Percentiles rank a stretch among this genome's conserved stretches.
Evolutionary conservation across 2,797 vertebrate genomes (phyloP).

Genomic region (Macropodus opercularis): DNA sequence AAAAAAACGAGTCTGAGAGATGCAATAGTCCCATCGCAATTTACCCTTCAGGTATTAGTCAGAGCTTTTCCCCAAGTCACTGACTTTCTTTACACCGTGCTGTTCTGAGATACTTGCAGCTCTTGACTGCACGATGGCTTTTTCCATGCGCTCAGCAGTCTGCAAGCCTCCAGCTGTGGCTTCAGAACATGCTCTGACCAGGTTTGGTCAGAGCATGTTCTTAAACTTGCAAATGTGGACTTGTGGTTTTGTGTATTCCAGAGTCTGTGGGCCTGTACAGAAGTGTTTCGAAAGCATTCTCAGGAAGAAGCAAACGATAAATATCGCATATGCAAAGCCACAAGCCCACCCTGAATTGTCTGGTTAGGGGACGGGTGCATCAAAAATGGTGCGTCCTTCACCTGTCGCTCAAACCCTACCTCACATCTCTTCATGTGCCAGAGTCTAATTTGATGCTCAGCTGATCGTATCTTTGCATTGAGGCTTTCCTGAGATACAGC

Average conservation of each 20-base stretch:
- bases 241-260: conserved; percentile 28
- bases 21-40: not conserved
- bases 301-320: conserved; percentile 44
- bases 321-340: not conserved
- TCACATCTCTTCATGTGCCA: not conserved
- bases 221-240: conserved; percentile 12
- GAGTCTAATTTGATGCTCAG: not conserved
- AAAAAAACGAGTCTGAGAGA: not conserved
- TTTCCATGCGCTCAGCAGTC: not conserved
- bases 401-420: not conserved
- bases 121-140: conserved; percentile 25
- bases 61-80: conserved; percentile 1
- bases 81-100: not conserved
- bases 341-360: conserved; percentile 23
- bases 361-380: conserved; percentile 6
- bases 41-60: conserved; percentile 11
- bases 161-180: conserved; percentile 25
- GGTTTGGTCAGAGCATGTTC: conserved; percentile 9
- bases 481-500: not conserved
- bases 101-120: conserved; percentile 10
- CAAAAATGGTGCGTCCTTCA: not conserved
- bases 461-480: not conserved
- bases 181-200: conserved; percentile 17
- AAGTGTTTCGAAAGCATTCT: not conserved
- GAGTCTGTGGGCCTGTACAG: not conserved